A percentile compares a stretch with the other conserved stretches of the same genome.
Conservation (phyloP, 2,888 invertebrate species). For the Thymelicus acteon region DNA sequence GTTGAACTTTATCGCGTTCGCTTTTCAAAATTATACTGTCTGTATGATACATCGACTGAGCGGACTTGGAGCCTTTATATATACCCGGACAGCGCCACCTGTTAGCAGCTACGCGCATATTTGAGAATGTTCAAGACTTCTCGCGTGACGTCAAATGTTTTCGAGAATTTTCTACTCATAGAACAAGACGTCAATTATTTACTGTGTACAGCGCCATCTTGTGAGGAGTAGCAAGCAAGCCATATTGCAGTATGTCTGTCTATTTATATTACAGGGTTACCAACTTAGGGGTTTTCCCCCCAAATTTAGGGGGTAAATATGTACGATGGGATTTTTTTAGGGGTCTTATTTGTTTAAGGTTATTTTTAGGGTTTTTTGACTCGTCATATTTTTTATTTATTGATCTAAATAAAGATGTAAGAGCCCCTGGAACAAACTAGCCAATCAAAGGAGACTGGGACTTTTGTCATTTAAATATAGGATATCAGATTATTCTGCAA, state of each 20-base stretch:
- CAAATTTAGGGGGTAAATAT: too few species aligned
- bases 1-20: conserved; percentile 15
- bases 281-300: too few species aligned
- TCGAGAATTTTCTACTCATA: conserved; percentile 41
- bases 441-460: too few species aligned
- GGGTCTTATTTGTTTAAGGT: too few species aligned
- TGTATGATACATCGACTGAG: conserved; percentile 22
- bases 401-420: too few species aligned
- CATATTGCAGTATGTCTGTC: conserved; percentile 10
- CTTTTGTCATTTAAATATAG: too few species aligned
- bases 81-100: conserved; percentile 56
- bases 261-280: too few species aligned
- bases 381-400: too few species aligned
- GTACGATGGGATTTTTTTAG: too few species aligned
- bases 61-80: conserved; percentile 50
- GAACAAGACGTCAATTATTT: conserved; percentile 38
- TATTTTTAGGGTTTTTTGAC: too few species aligned
- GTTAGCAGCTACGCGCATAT: conserved; percentile 38
- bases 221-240: conserved; percentile 49
- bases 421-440: too few species aligned
- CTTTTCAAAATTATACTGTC: conserved; percentile 1
- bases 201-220: conserved; percentile 54
- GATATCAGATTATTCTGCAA: too few species aligned
- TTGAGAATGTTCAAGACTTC: conserved; percentile 52
- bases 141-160: conserved; percentile 21